phyloP scores from a whole-genome alignment of 2,113 vertebrate species.

The Pluvianellus socialis region DNA sequence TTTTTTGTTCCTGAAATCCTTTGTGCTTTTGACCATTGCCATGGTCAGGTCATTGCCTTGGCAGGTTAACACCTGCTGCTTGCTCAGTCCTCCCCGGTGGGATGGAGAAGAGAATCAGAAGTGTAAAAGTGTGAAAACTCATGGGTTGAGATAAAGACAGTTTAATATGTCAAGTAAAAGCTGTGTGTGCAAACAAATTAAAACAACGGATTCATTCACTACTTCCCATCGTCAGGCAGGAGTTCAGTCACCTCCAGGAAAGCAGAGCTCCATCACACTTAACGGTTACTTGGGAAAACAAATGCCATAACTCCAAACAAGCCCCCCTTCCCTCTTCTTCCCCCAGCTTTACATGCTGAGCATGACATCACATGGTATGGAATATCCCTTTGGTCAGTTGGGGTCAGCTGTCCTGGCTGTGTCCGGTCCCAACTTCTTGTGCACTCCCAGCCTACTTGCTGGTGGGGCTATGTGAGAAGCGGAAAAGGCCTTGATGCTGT shows the following conservation, averaged over 20 bases:
- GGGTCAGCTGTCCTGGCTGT: not conserved
- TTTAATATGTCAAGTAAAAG: not conserved
- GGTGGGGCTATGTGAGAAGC: not conserved
- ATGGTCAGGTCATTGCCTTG: too few species aligned
- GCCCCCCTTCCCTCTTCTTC: not conserved
- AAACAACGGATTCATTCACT: not conserved
- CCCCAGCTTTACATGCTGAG: not conserved
- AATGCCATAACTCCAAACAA: fast-evolving
- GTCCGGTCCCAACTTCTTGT: not conserved
- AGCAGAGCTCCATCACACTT: not conserved
- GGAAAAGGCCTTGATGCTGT: not conserved
- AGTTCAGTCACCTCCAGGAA: not conserved
- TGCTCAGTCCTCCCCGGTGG: fast-evolving
- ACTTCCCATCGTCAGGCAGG: fast-evolving
- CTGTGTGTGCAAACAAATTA: fast-evolving
- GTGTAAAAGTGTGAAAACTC: not conserved
- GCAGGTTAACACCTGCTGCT: not conserved
- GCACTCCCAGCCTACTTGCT: not conserved
- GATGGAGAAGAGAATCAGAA: not conserved
- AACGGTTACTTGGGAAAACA: not conserved
- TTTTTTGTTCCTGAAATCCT: not conserved
- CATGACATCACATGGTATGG: too few species aligned
- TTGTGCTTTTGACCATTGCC: not conserved
- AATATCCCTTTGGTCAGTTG: not conserved
- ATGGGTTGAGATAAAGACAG: not conserved